A percentile compares a stretch with the other conserved stretches of the same genome.
Conservation (phyloP, 2,113 vertebrate species). For the Psettodes erumei region DNA sequence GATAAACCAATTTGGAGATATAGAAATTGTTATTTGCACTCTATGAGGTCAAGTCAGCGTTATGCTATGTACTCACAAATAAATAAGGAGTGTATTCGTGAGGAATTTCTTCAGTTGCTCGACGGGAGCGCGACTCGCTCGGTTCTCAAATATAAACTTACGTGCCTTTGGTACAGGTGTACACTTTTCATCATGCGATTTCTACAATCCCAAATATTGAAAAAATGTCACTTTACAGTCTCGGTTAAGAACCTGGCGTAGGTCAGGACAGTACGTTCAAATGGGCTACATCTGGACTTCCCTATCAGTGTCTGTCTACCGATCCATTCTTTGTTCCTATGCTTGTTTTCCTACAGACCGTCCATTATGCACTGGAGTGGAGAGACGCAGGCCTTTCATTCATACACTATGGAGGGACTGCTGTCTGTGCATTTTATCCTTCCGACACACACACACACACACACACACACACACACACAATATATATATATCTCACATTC, state of each 20-base stretch:
- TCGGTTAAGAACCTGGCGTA: constrained; percentile 22
- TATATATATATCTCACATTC: constrained; percentile 82
- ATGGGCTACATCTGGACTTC: constrained; percentile 50
- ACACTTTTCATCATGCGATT: constrained; percentile 55
- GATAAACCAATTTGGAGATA: constrained; percentile 43
- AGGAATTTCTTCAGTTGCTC: constrained; percentile 44
- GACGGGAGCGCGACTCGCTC: constrained; percentile 30
- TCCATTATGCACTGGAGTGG: constrained; percentile 10
- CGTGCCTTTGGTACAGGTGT: constrained; percentile 62
- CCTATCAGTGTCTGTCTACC: constrained; percentile 67
- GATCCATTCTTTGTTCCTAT: constrained; percentile 9
- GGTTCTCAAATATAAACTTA: constrained; percentile 28
- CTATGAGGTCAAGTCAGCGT: constrained; percentile 31
- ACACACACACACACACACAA: no score
- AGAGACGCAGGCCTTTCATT: constrained; percentile 46
- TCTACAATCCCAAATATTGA: constrained; percentile 54
- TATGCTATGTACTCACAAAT: constrained; percentile 16
- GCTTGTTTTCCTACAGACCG: constrained; percentile 6
- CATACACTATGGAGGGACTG: constrained; percentile 34
- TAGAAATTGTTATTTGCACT: constrained; percentile 28
- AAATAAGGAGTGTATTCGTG: constrained; percentile 32
- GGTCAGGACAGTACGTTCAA: constrained; percentile 46
- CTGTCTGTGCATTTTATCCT: constrained; percentile 14
- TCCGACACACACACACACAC: no score
- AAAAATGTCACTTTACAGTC: constrained; percentile 29